Base-by-base conservation (phyloP, 1,140 invertebrate species). In the Trachelipus rathkii region DNA sequence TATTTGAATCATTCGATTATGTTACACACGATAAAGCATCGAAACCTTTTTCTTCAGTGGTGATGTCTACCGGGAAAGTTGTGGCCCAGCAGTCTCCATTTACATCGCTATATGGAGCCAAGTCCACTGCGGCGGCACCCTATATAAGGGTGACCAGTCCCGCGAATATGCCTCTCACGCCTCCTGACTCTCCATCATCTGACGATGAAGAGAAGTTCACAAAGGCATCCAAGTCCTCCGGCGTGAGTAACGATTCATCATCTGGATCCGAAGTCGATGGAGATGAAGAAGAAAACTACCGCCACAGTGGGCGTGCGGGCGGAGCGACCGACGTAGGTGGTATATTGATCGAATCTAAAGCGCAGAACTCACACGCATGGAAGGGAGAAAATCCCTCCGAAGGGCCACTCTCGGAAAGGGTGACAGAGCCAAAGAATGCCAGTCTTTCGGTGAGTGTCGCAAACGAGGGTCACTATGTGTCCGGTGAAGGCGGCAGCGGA, bases 401-500 rank as follows among this genome's bases (percentile, higher is more conserved):
- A 60, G 50, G 11, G 19, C 50, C 50, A 19, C 33, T 33, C 33
- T 60, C 50, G 50, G 50, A 19, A 60, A 13, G 19, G 11, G 50
- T 15, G 19, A 60, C 11, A 60, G 50, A 60, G 50, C 50, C 11
- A 60, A 19, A 60, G 50, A 60, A 8, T 19, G 50, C 11, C 50
- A 60, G 50, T 60, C 50, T 13, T 60, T 60, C 50, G 11, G 50
- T 60, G 50, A 19, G 50, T 19, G 19, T 13, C 11, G 1, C 11
- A 19, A 13, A 60, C 11, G 50, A 60, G 50, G 11, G 50, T 19
- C 50, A 60, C 50, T 19, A 60, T 60, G 50, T 60, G 50, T 60
- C 50, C 50, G 50, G 50, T 60, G 50, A 60, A 13, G 50, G 50
- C 50, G 50, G 19, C 50, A 60, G 50, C 50, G 50, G 50, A 60